Conservation (phyloP, 2,797 vertebrate genomes). For the Neosalanx taihuensis region DNA sequence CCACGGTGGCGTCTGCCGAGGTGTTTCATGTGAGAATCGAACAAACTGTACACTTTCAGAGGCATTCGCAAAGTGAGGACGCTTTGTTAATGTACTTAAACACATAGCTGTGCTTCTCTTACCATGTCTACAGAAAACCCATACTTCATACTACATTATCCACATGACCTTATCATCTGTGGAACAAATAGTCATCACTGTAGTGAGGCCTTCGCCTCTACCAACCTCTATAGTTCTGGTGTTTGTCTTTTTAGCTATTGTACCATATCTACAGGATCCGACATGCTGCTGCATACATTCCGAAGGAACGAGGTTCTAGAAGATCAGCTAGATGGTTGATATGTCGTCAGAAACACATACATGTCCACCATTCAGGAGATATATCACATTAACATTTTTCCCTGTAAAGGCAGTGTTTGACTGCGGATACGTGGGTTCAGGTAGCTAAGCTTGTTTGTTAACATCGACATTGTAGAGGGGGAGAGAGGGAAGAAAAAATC, state of each 20-base stretch:
- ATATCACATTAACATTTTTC: slow-evolving; percentile 58
- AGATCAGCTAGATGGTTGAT: not conserved
- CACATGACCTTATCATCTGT: too few species aligned
- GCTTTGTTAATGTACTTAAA: not conserved
- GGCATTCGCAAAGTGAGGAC: not conserved
- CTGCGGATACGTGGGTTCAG: slow-evolving; percentile 65
- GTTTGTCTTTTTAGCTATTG: not conserved
- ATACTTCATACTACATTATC: too few species aligned
- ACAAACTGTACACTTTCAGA: slow-evolving; percentile 15
- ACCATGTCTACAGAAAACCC: not conserved
- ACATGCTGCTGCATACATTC: not conserved
- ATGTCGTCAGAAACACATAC: slow-evolving; percentile 23
- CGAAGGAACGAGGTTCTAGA: not conserved
- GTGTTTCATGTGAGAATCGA: slow-evolving; percentile 43
- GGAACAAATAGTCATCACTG: not conserved
- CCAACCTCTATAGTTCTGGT: not conserved
- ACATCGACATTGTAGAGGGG: slow-evolving; percentile 75
- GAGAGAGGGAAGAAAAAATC: slow-evolving; percentile 72
- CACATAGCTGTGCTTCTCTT: slow-evolving; percentile 1
- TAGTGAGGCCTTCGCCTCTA: not conserved
- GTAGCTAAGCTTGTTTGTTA: slow-evolving; percentile 83
- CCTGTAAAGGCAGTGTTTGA: slow-evolving; percentile 58
- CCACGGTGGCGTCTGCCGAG: slow-evolving; percentile 41
- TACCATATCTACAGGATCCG: not conserved
- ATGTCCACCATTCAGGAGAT: slow-evolving; percentile 42